Conservation (phyloP, 2,888 invertebrate genomes). For the Actias luna region DNA sequence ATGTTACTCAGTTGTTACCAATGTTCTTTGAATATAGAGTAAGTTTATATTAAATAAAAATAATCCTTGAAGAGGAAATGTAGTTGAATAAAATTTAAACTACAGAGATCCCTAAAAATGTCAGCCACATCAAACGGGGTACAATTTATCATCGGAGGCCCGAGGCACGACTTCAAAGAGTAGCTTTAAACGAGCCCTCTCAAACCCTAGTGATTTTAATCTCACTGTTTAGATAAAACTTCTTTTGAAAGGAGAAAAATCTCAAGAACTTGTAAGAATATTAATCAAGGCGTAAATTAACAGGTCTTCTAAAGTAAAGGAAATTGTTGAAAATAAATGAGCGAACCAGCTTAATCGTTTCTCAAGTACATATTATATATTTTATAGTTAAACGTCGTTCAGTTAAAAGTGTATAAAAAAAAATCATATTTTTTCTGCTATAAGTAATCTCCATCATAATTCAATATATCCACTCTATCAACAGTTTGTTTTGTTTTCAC, state of each 20-base stretch:
- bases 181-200: constrained; percentile 48
- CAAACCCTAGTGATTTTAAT: constrained; percentile 66
- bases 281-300: constrained; percentile 42
- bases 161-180: constrained; percentile 58
- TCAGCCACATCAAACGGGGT: constrained; percentile 59
- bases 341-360: not conserved
- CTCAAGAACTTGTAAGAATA: constrained; percentile 47
- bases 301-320: constrained; percentile 34
- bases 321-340: constrained; percentile 21
- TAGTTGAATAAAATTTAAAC: not conserved
- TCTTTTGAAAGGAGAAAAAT: constrained; percentile 41
- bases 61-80: too few relatives aligned
- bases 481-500: too few relatives aligned
- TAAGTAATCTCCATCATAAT: too few relatives aligned
- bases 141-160: constrained; percentile 67
- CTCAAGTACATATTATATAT: not conserved
- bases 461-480: too few relatives aligned
- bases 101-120: constrained; percentile 39
- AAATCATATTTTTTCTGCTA: not conserved
- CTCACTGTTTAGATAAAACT: constrained; percentile 62
- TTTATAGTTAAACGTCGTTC: not conserved
- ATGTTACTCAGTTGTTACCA: not conserved
- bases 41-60: too few relatives aligned
- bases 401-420: not conserved
- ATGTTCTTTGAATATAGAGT: not conserved